Conservation (phyloP, 1,140 invertebrate species). For the Drosophila cardini region DNA sequence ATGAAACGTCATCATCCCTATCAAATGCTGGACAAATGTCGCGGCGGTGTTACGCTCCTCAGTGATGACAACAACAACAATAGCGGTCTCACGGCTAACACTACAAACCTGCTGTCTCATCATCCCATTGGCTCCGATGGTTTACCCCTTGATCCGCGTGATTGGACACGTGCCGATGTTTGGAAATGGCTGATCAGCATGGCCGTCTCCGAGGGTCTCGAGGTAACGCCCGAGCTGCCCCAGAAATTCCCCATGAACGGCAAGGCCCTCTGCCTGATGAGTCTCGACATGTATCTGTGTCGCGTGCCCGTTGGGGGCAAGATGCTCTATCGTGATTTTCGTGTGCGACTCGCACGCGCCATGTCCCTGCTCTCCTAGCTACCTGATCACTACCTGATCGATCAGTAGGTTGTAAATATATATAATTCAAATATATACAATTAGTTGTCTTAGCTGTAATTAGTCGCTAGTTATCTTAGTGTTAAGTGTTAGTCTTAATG, state of each 20-base stretch:
- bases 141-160: slow-evolving; percentile 88
- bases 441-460: slow-evolving; percentile 54
- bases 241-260: slow-evolving; percentile 91
- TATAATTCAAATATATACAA: slow-evolving; percentile 23
- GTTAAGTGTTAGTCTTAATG: slow-evolving; percentile 66
- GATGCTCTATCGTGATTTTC: slow-evolving; percentile 86
- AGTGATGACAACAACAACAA: slow-evolving; percentile 64
- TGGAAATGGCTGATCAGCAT: slow-evolving; percentile 88
- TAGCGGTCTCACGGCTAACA: slow-evolving; percentile 19
- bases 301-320: slow-evolving; percentile 89
- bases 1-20: slow-evolving; percentile 72
- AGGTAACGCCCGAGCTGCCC: slow-evolving; percentile 85
- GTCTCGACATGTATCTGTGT: slow-evolving; percentile 89
- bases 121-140: slow-evolving; percentile 76
- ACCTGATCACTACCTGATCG: slow-evolving; percentile 14
- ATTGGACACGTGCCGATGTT: slow-evolving; percentile 89
- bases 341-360: slow-evolving; percentile 79
- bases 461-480: slow-evolving; percentile 62
- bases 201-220: slow-evolving; percentile 87
- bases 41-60: slow-evolving; percentile 50
- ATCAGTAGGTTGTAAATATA: slow-evolving; percentile 59
- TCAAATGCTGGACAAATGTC: slow-evolving; percentile 70
- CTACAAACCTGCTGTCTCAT: slow-evolving; percentile 18
- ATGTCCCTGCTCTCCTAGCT: slow-evolving; percentile 74
- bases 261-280: slow-evolving; percentile 91